Percentiles rank a stretch among this genome's conserved stretches.
Conservation (phyloP, 2,797 vertebrate species). For the Buphagus erythrorhynchus region DNA sequence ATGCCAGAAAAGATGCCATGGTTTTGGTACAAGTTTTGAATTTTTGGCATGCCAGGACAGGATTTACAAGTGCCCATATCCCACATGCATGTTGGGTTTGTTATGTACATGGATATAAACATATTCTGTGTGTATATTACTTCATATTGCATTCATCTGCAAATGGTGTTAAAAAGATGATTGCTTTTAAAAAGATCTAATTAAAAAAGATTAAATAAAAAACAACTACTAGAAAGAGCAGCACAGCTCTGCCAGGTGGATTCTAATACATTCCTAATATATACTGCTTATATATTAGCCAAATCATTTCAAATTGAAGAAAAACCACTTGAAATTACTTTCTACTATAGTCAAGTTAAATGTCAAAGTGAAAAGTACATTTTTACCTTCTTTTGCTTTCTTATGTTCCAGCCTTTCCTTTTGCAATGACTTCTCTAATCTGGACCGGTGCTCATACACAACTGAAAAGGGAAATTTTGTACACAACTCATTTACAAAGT, state of each 20-base stretch:
- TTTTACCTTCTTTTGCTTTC: constrained; percentile 96
- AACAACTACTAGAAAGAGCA: background rate
- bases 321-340: background rate
- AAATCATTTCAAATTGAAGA: background rate
- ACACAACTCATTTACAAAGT: background rate
- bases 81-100: rapidly evolving
- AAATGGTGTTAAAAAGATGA: background rate
- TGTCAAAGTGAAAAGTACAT: background rate
- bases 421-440: constrained; percentile 96
- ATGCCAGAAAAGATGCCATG: background rate
- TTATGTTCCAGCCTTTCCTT: constrained; percentile 97
- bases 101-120: rapidly evolving
- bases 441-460: constrained; percentile 97
- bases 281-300: background rate
- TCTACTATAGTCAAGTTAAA: background rate
- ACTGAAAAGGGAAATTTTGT: constrained; percentile 77
- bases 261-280: no score
- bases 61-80: background rate
- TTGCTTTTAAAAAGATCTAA: background rate
- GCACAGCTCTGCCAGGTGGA: background rate
- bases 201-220: background rate
- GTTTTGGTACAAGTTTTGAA: background rate
- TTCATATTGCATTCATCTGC: background rate
- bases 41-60: background rate
- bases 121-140: background rate